phyloP scores from a whole-genome alignment of 1,140 invertebrate genomes.

The Sycobia sp. region DNA sequence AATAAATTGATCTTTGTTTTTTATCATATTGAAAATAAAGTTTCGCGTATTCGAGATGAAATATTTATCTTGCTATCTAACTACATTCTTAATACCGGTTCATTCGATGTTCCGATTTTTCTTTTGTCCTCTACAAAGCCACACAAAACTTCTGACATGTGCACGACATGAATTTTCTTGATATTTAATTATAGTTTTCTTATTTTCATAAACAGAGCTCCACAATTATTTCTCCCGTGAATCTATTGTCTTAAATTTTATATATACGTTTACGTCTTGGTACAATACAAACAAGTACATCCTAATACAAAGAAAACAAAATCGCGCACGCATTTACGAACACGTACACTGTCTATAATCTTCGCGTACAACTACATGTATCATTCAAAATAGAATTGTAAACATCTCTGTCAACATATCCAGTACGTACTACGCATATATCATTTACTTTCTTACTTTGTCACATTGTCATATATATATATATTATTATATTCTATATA shows the following conservation, averaged over 20 bases:
- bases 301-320: background rate
- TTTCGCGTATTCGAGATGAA: too few species aligned
- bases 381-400: slow-evolving; percentile 5
- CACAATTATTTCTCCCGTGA: too few species aligned
- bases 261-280: slow-evolving; percentile 48
- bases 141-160: too few species aligned
- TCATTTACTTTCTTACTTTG: slow-evolving; percentile 37
- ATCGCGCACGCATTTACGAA: slow-evolving; percentile 7
- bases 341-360: slow-evolving; percentile 5
- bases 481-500: slow-evolving; percentile 34
- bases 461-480: slow-evolving; percentile 33
- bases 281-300: slow-evolving; percentile 33
- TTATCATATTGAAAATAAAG: too few species aligned
- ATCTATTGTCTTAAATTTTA: too few species aligned
- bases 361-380: slow-evolving; percentile 17
- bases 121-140: background rate
- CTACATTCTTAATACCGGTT: too few species aligned
- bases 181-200: too few species aligned
- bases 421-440: slow-evolving; percentile 37
- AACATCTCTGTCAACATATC: slow-evolving; percentile 30
- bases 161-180: too few species aligned
- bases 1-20: too few species aligned
- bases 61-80: too few species aligned
- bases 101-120: too few species aligned
- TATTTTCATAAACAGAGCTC: too few species aligned